phyloP scores from a whole-genome alignment of 2,113 vertebrate genomes.

The Antechinus flavipes region DNA sequence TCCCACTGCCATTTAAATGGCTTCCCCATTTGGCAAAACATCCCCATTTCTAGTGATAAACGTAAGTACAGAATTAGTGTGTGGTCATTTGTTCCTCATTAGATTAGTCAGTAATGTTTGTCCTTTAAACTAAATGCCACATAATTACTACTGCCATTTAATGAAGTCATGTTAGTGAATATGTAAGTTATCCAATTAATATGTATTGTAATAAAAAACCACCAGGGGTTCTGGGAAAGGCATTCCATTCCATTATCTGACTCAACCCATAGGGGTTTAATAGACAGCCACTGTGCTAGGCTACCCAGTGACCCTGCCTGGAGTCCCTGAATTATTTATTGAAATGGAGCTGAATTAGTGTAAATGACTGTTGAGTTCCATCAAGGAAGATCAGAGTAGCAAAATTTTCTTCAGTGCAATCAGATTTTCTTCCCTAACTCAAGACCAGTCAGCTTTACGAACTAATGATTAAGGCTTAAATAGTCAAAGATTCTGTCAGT shows the following conservation, averaged over 20 bases:
- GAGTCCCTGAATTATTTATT: constrained; percentile 60
- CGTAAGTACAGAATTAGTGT: constrained; percentile 24
- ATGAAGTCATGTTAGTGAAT: constrained; percentile 45
- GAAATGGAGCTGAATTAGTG: constrained; percentile 43
- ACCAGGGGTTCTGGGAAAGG: constrained; percentile 38
- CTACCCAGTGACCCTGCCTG: constrained; percentile 48
- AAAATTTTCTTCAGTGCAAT: constrained; percentile 26
- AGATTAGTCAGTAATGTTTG: constrained; percentile 46
- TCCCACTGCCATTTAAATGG: constrained; percentile 15
- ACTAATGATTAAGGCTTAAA: background rate
- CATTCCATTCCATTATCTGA: constrained; percentile 49
- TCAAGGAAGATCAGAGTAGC: background rate
- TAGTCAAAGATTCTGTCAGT: background rate
- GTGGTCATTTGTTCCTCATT: constrained; percentile 41
- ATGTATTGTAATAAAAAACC: constrained; percentile 43
- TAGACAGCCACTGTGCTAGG: constrained; percentile 15
- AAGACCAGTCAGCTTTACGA: background rate
- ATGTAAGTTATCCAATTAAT: constrained; percentile 47
- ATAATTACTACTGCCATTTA: constrained; percentile 55
- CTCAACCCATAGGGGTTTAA: constrained; percentile 25
- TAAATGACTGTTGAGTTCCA: constrained; percentile 34
- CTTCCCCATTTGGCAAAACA: constrained; percentile 16
- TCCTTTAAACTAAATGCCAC: constrained; percentile 53
- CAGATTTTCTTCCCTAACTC: background rate
- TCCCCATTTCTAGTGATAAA: constrained; percentile 23